These are phyloP conservation scores for Globia sparganii DNA, from an alignment of 2,888 invertebrate genomes.

Conservation along the genomic window DNA sequence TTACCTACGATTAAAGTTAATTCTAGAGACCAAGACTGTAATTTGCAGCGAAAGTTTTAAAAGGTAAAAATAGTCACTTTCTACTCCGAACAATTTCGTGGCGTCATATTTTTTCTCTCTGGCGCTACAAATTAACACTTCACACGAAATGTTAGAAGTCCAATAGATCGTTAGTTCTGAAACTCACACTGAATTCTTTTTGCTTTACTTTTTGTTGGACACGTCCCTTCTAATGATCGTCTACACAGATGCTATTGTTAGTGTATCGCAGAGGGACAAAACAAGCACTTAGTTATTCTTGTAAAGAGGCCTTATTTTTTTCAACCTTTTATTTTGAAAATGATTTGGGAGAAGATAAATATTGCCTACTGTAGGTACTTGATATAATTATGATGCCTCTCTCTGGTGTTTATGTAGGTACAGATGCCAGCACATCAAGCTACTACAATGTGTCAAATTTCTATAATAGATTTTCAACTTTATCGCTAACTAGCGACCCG, in stretches of 20 bases:
- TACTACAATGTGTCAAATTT: too few relatives aligned
- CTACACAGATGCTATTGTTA: not conserved
- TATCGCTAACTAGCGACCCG: too few relatives aligned
- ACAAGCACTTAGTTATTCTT: not conserved
- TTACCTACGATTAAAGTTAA: not conserved
- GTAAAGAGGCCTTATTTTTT: not conserved
- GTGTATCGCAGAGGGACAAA: slow-evolving; percentile 1
- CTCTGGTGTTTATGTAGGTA: too few relatives aligned
- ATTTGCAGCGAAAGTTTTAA: not conserved
- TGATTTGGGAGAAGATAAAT: too few relatives aligned
- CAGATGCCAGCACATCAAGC: too few relatives aligned
- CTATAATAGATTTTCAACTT: too few relatives aligned
- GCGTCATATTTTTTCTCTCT: too few relatives aligned
- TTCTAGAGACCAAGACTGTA: not conserved
- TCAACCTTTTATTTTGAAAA: not conserved
- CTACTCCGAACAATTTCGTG: not conserved
- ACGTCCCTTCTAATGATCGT: slow-evolving; percentile 10
- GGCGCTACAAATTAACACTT: too few relatives aligned
- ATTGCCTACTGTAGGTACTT: too few relatives aligned
- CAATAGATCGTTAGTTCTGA: slow-evolving; percentile 10
- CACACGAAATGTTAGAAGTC: not conserved
- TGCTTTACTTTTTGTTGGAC: not conserved
- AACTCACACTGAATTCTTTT: not conserved
- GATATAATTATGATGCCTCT: too few relatives aligned
- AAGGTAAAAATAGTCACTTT: not conserved